These are phyloP conservation scores for Polylopha cassiicola DNA, from an alignment of 2,888 invertebrate genomes.

Conservation along the genomic window DNA sequence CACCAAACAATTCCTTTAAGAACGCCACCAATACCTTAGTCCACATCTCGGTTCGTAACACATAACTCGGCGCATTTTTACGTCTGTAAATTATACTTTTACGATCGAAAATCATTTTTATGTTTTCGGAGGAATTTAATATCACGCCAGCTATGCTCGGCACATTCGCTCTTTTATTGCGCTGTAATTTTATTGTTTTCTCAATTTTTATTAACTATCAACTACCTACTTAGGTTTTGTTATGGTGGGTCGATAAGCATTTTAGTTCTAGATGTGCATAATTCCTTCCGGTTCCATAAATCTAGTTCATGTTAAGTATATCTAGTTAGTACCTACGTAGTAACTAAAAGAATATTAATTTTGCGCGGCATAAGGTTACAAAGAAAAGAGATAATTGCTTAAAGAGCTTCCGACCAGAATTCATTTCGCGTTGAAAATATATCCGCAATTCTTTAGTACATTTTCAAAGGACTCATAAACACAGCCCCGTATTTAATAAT, in stretches of 20 bases:
- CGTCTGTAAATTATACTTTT: conserved; percentile 78
- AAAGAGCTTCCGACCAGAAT: conserved; percentile 43
- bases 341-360: conserved; percentile 21
- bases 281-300: conserved; percentile 17
- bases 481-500: conserved; percentile 1
- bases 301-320: conserved; percentile 26
- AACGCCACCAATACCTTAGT: conserved; percentile 25
- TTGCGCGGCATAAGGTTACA: conserved; percentile 28
- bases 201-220: conserved; percentile 77
- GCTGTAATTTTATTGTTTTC: conserved; percentile 77
- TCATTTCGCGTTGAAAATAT: conserved; percentile 34
- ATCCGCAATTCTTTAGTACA: conserved; percentile 51
- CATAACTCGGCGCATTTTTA: conserved; percentile 75
- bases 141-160: conserved; percentile 72
- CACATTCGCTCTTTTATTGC: conserved; percentile 74
- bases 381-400: conserved; percentile 34
- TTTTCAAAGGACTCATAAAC: conserved; percentile 59
- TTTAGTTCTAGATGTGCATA: conserved; percentile 33
- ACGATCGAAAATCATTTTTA: conserved; percentile 78
- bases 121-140: conserved; percentile 77
- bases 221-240: conserved; percentile 61
- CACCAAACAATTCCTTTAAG: conserved; percentile 7
- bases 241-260: conserved; percentile 50
- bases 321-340: conserved; percentile 19
- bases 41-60: conserved; percentile 50